Conservation (phyloP, 2,797 vertebrate species). For the Channallabes apus region DNA sequence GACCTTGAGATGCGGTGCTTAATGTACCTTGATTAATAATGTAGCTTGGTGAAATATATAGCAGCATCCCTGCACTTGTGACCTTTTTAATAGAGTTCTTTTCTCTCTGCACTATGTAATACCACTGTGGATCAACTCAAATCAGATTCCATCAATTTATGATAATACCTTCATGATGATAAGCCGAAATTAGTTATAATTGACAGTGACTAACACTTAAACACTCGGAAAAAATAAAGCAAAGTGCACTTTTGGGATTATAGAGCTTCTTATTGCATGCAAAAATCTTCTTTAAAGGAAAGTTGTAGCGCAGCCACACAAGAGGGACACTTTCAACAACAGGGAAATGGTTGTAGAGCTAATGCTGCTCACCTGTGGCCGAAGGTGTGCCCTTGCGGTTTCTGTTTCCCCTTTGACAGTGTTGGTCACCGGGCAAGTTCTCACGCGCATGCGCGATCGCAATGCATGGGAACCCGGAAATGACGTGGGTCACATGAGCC, state of each 20-base stretch:
- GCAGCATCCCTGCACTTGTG: slow-evolving; percentile 19
- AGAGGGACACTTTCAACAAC: too few species aligned
- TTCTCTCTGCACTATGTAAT: slow-evolving; percentile 18
- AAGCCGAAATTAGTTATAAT: slow-evolving; percentile 22
- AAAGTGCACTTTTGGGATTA: background rate
- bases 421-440: too few species aligned
- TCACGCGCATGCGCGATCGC: too few species aligned
- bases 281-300: background rate
- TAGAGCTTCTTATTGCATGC: background rate
- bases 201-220: background rate
- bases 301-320: too few species aligned
- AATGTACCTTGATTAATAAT: slow-evolving; percentile 47
- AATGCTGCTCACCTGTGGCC: too few species aligned
- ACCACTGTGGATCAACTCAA: background rate
- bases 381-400: too few species aligned
- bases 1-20: slow-evolving; percentile 29
- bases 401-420: too few species aligned
- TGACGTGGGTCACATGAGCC: too few species aligned
- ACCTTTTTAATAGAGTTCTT: slow-evolving; percentile 33
- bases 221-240: background rate
- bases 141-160: slow-evolving; percentile 30
- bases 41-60: slow-evolving; percentile 27
- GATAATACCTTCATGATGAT: slow-evolving; percentile 8
- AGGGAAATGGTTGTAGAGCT: too few species aligned
- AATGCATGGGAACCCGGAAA: too few species aligned